Evolutionary conservation across 1,140 invertebrate species (phyloP), one percentile per base, ranked within the genome.

Genomic region (Grapholita molesta): DNA sequence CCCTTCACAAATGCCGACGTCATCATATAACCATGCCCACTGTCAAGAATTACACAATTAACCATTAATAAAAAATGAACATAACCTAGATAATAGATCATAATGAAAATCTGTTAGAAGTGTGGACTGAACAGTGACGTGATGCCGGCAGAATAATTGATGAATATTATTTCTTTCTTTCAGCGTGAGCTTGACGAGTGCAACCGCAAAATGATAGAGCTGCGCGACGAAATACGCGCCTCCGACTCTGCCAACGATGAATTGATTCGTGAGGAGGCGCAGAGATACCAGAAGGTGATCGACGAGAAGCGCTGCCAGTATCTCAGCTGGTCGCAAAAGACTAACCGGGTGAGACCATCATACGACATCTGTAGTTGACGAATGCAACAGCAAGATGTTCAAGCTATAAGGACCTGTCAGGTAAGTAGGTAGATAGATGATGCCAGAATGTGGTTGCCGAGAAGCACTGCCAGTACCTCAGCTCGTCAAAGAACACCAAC

Each of bases 121-220:
- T n/a, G n/a, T n/a, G 8, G 30, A 32, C 5, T 32, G 30, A 32
- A 32, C 30, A 32, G 30, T 8, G 5, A 32, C 30, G 5, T 32
- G 8, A 32, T 2, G 3, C 5, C 30, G 8, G 30, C 1, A 4
- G 5, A 32, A 7, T 7, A 32, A 32, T 8, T 32, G 9, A 35
- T 38, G 28, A 30, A 3, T 30, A 12, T 2, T 38, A 42, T 42
- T 7, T 42, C 3, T 15, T 30, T 35, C 69, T 65, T 2, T 11
- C 71, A 89, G 88, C 70, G 72, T 21, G 88, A 90, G 18, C 38
- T 80, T 55, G 83, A 84, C 57, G 74, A 79, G 69, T 88, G 88
- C 71, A 90, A 90, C 72, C 79, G 70, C 24, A 77, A 78, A 11
- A 70, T 90, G 68, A 69, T 78, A 25, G 75, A 78, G 38, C n/a